These are phyloP conservation scores for Neodiprion virginianus DNA, from an alignment of 1,140 invertebrate genomes.

Conservation along the genomic window DNA sequence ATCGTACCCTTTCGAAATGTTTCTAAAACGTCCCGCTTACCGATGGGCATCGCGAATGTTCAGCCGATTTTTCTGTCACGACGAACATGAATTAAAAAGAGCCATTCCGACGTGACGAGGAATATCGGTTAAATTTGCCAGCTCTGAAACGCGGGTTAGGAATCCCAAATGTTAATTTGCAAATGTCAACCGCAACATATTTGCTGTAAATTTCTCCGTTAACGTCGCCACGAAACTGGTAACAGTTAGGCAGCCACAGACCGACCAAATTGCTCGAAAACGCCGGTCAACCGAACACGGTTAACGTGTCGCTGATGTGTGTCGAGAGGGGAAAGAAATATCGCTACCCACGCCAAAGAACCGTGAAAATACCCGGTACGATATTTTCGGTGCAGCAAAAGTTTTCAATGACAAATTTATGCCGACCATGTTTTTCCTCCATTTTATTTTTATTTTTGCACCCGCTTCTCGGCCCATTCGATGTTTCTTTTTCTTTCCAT, in stretches of 20 bases:
- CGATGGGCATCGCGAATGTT: no score
- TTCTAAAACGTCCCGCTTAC: no score
- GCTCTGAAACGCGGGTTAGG: background rate
- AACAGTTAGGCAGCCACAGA: background rate
- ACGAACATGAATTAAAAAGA: no score
- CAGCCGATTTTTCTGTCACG: no score
- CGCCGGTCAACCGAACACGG: background rate
- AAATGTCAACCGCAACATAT: background rate
- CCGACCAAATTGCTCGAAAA: no score
- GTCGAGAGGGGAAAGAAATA: background rate
- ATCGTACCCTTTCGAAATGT: no score
- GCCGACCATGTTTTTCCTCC: background rate
- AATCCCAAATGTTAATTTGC: constrained; percentile 7
- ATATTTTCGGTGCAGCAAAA: no score
- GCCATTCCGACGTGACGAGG: no score
- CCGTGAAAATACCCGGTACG: background rate
- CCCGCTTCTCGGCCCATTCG: no score
- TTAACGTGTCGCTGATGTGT: background rate
- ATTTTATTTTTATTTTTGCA: background rate
- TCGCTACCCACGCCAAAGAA: background rate
- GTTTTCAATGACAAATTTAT: background rate
- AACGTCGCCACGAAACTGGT: background rate
- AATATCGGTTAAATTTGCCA: no score
- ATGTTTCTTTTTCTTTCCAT: no score
- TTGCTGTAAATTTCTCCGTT: background rate